Conservation (phyloP, 2,113 vertebrate genomes). For the Craseonycteris thonglongyai region DNA sequence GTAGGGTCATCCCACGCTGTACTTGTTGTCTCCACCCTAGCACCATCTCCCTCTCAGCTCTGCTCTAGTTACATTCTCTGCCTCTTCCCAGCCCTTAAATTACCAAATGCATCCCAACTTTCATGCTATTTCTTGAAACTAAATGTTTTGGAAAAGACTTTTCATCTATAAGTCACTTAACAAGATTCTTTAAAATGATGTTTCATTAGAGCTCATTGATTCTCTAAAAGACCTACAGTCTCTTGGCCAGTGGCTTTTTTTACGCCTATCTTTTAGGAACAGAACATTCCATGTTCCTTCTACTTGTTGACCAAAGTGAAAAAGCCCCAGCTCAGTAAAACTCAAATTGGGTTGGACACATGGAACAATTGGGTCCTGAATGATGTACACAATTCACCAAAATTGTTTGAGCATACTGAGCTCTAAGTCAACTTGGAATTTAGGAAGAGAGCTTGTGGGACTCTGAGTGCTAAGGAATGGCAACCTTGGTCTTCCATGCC, state of each 20-base stretch:
- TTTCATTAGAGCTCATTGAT: background rate
- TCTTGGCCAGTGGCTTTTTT: background rate
- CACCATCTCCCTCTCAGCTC: background rate
- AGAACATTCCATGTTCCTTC: background rate
- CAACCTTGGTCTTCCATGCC: background rate
- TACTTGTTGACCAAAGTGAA: background rate
- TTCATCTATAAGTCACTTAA: conserved; percentile 29
- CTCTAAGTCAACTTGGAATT: background rate
- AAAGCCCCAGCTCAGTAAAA: background rate
- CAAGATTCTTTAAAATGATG: conserved; percentile 25
- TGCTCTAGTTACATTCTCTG: background rate
- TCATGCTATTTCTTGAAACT: background rate
- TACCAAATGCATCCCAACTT: background rate
- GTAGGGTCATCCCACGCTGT: background rate
- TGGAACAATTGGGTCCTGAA: background rate
- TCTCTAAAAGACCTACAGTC: background rate
- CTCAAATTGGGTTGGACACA: background rate
- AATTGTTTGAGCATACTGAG: background rate
- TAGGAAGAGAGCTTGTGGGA: background rate
- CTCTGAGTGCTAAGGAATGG: background rate
- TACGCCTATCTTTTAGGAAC: background rate
- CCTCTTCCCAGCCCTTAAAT: background rate
- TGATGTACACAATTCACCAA: background rate
- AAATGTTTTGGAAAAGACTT: background rate
- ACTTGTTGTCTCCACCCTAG: background rate